Conservation (phyloP, 2,888 invertebrate species). For the Agapostemon virescens region DNA sequence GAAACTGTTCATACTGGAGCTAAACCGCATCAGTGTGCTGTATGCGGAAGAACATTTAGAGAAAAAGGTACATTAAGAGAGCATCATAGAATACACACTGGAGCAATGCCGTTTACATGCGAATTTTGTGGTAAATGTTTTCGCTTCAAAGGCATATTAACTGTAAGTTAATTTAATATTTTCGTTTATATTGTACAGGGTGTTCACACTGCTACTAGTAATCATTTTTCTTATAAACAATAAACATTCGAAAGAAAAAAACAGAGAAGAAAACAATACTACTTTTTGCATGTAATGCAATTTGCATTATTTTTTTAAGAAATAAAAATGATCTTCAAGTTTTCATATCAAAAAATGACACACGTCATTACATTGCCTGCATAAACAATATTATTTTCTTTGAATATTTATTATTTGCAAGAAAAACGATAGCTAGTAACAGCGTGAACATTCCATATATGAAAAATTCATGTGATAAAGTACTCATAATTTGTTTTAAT, state of each 20-base stretch:
- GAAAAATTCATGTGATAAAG: background rate
- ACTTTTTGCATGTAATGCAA: too few species aligned
- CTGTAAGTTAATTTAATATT: slow-evolving; percentile 79
- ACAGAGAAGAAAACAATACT: background rate
- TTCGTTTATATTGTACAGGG: background rate
- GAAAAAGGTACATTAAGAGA: slow-evolving; percentile 88
- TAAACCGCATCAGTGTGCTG: slow-evolving; percentile 84
- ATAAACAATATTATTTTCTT: background rate
- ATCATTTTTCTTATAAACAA: background rate
- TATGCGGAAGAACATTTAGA: slow-evolving; percentile 84
- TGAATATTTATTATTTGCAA: background rate
- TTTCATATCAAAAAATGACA: background rate
- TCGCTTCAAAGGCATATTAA: slow-evolving; percentile 88
- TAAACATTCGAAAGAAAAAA: background rate
- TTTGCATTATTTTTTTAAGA: background rate
- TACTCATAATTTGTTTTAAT: slow-evolving; percentile 10
- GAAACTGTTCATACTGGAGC: slow-evolving; percentile 83
- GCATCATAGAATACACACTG: slow-evolving; percentile 89
- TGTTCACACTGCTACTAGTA: background rate
- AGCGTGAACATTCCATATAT: background rate
- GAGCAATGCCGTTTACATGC: slow-evolving; percentile 89
- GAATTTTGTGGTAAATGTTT: slow-evolving; percentile 89
- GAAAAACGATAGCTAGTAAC: background rate
- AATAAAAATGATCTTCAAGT: background rate
- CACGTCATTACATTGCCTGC: too few species aligned